Conservation (phyloP, 2,113 vertebrate species). For the Paracanthobrama guichenoti region DNA sequence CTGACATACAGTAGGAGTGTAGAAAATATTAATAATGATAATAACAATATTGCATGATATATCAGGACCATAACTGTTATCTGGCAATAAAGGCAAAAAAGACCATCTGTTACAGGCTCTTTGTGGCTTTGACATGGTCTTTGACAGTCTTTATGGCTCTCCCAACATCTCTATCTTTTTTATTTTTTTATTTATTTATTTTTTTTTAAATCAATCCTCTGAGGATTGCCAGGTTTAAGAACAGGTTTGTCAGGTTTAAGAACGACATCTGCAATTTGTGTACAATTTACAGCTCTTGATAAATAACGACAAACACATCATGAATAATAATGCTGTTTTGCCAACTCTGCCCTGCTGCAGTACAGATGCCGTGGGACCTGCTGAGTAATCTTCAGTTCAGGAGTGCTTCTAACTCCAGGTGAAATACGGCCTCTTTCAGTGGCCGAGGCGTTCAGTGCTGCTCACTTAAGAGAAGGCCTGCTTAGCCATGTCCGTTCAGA, state of each 20-base stretch:
- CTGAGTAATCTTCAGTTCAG: conserved; percentile 9
- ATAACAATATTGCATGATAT: neutral
- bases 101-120: neutral
- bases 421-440: conserved; percentile 1
- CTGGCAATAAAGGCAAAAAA: neutral
- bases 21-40: neutral
- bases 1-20: neutral
- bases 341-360: neutral
- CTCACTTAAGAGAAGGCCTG: neutral
- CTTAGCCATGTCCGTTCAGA: neutral
- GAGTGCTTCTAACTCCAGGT: neutral
- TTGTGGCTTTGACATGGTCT: no score
- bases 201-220: neutral
- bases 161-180: neutral
- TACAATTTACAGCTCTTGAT: conserved; percentile 4
- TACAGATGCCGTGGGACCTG: neutral
- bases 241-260: neutral
- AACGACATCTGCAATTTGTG: neutral
- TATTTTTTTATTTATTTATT: no score
- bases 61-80: neutral
- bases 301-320: neutral
- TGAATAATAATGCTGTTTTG: neutral
- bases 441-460: neutral
- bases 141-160: neutral
- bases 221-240: no score